Conservation (phyloP, 2,113 vertebrate genomes). For the Petromus typicus region DNA sequence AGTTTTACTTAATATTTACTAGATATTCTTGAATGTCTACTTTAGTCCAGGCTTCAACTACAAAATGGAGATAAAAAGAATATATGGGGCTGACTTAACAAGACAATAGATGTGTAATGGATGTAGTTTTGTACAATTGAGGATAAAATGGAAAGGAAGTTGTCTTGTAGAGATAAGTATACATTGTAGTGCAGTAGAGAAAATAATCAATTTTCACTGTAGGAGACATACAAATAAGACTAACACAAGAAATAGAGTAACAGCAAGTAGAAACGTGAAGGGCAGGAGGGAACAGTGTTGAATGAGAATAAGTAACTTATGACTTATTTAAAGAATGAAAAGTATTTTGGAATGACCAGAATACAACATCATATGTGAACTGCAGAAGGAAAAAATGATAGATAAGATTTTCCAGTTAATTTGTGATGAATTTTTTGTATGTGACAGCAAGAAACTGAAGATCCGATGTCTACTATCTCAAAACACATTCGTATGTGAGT, state of each 20-base stretch:
- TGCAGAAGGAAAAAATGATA: not conserved
- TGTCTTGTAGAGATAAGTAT: conserved; percentile 35
- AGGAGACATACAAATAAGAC: conserved; percentile 33
- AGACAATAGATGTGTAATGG: not conserved
- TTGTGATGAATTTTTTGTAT: not conserved
- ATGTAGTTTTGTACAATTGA: conserved; percentile 7
- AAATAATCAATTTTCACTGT: conserved; percentile 38
- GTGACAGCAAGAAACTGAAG: not conserved
- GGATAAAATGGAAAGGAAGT: not conserved
- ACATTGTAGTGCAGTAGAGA: not conserved
- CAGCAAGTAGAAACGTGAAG: not conserved
- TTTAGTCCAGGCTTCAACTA: not conserved
- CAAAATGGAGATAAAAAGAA: not conserved
- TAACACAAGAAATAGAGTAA: not conserved
- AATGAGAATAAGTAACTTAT: not conserved
- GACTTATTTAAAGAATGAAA: not conserved
- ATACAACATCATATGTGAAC: not conserved
- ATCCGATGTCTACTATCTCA: not conserved
- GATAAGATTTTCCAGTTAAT: not conserved
- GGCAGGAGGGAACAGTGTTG: not conserved
- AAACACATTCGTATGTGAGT: not conserved
- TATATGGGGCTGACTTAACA: not conserved
- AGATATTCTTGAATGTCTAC: not conserved
- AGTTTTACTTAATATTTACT: not conserved
- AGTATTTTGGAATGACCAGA: not conserved